phyloP scores from a whole-genome alignment of 2,888 invertebrate genomes.

The Caenorhabditis sinica region DNA sequence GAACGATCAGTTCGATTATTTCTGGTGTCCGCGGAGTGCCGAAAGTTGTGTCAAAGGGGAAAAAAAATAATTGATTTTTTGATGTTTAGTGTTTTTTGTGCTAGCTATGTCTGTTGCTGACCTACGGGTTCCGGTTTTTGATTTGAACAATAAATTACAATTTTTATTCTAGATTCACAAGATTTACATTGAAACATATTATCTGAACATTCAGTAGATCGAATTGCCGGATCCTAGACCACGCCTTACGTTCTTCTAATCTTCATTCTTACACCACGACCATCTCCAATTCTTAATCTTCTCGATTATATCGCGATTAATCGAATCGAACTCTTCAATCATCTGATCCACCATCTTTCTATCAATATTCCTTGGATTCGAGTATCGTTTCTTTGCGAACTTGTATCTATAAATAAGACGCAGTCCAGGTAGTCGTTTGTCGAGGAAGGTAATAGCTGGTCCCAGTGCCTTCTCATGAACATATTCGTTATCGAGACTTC shows the following conservation, averaged over 20 bases:
- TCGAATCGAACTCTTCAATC: constrained; percentile 44
- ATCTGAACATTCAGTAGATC: too few species aligned
- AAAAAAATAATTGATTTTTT: constrained; percentile 49
- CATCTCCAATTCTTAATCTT: too few species aligned
- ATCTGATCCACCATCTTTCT: constrained; percentile 44
- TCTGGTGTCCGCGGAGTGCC: background rate
- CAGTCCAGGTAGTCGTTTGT: constrained; percentile 63
- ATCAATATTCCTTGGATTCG: constrained; percentile 19
- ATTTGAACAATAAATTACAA: too few species aligned
- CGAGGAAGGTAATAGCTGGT: constrained; percentile 61
- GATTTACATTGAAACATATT: too few species aligned
- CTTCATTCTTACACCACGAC: too few species aligned
- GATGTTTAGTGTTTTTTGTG: background rate
- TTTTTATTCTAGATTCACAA: too few species aligned
- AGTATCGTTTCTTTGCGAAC: constrained; percentile 45
- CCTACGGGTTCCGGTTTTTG: constrained; percentile 26
- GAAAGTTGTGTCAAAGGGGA: constrained; percentile 37
- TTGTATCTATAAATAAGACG: constrained; percentile 51
- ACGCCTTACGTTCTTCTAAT: too few species aligned
- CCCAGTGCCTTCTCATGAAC: constrained; percentile 58
- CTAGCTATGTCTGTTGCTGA: constrained; percentile 5
- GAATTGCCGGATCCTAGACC: too few species aligned
- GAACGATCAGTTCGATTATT: constrained; percentile 14
- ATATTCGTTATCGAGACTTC: constrained; percentile 58
- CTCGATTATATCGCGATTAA: too few species aligned